Evolutionary conservation across 2,113 vertebrate species (phyloP), one percentile per base, ranked within the genome.

Genomic region (Malurus elegans): DNA sequence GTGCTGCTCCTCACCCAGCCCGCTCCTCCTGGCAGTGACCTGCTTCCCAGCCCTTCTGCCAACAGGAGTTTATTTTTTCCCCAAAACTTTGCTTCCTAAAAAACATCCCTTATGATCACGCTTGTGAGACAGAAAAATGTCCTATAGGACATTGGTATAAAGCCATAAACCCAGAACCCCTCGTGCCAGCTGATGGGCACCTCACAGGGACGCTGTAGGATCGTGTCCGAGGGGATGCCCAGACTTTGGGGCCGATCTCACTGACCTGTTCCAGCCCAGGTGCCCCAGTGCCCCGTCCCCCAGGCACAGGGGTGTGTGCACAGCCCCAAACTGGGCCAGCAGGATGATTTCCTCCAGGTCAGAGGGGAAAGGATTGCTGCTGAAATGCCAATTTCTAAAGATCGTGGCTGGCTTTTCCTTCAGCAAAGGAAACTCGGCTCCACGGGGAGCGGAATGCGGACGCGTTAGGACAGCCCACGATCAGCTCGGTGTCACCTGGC

Each of bases 401-500:
- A 48, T 69, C 32, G 69, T 61, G 56, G 23, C n/a, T 28, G 20
- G 10, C n/a, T 18, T 64, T 44, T 45, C 54, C 31, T 57, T 26
- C 24, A 57, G 57, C 32, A 42, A 36, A 65, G 70, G 82, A 48
- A 61, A 32, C 8, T 2, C 36, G 44, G 32, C 44, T 53, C 36
- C 62, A 2, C 1, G 2, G n/a, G 20, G 3, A 54, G 88, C 14
- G 9, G 15, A 26, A 20, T 2, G 44, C 2, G 34, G 65, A 14
- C 2, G 57, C 10, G 1, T 8, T 4, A 5, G 66, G 47, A 23
- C 21, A 38, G 20, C 4, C 6, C 50, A 5, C 4, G 1, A 7
- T 29, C 38, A 0, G 44, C 0, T 5, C 9, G 2, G 4, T 29
- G 66, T 12, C 47, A 58, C 4, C 47, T 24, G 86, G 64, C 60